Evolutionary conservation across 1,140 invertebrate species (phyloP).

Genomic region (Brachionus angularis): DNA sequence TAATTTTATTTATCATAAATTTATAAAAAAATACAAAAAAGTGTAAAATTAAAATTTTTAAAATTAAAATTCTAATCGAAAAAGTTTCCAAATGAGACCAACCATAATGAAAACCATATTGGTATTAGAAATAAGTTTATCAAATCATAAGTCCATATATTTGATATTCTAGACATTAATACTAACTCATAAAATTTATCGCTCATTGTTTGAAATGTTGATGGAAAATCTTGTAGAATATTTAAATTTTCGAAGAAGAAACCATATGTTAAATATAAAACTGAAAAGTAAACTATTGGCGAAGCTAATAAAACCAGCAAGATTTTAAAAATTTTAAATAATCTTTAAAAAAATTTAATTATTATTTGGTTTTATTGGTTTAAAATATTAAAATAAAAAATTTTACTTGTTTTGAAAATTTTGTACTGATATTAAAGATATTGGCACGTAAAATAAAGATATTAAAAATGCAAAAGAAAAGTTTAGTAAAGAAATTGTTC

Average conservation of each 20-base stretch:
- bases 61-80: too few relatives aligned
- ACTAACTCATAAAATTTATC: slow-evolving; percentile 5
- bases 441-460: slow-evolving; percentile 9
- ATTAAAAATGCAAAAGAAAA: slow-evolving; percentile 27
- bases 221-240: neutral
- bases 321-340: neutral
- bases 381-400: neutral
- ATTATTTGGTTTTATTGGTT: too few relatives aligned
- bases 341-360: neutral
- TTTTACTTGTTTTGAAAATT: neutral
- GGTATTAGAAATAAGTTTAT: slow-evolving; percentile 11
- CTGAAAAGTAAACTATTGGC: slow-evolving; percentile 4
- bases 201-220: neutral
- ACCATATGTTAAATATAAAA: neutral
- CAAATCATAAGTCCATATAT: slow-evolving; percentile 34
- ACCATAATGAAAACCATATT: slow-evolving; percentile 17
- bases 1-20: too few relatives aligned
- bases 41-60: too few relatives aligned
- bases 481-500: slow-evolving; percentile 26
- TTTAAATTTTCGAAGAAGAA: neutral
- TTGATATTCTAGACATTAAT: neutral
- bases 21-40: too few relatives aligned
- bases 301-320: neutral
- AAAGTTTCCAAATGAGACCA: slow-evolving; percentile 8
- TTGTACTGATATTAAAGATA: neutral